phyloP scores from a whole-genome alignment of 2,888 invertebrate genomes.

The Pyrrhosoma nymphula region DNA sequence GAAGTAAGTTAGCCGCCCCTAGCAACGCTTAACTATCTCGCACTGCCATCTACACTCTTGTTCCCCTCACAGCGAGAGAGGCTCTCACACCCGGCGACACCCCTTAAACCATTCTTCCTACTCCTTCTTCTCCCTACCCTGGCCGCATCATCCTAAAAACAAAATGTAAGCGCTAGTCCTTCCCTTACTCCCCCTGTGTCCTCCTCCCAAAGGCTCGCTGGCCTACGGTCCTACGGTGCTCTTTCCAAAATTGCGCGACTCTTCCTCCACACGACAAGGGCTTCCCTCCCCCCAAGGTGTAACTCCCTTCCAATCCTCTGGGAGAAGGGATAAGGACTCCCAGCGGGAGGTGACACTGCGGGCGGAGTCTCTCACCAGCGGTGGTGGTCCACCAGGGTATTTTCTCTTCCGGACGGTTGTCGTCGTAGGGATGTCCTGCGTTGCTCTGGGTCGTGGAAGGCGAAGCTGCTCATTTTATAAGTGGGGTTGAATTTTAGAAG shows the following conservation, averaged over 20 bases:
- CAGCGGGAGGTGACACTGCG: neutral
- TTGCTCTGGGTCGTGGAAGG: neutral
- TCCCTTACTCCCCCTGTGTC: neutral
- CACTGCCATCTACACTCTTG: neutral
- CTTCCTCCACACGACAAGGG: neutral
- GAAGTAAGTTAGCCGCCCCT: constrained; percentile 36
- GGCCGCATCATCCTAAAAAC: neutral
- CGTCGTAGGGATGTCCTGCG: neutral
- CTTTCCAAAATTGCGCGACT: neutral
- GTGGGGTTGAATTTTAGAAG: neutral
- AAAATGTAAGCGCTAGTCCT: neutral
- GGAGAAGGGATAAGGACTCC: neutral
- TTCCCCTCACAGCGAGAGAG: neutral
- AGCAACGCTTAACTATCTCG: constrained; percentile 24
- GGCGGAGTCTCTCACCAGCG: neutral
- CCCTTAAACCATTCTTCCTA: neutral
- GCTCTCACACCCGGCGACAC: neutral
- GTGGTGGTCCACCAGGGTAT: neutral
- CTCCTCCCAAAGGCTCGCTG: neutral
- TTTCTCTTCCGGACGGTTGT: neutral
- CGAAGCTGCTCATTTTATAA: neutral
- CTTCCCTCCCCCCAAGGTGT: neutral
- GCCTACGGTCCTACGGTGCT: neutral
- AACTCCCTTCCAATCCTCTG: neutral
- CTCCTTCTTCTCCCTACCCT: neutral